phyloP scores from a whole-genome alignment of 2,888 invertebrate genomes.

The Alviniconcha strummeri region DNA sequence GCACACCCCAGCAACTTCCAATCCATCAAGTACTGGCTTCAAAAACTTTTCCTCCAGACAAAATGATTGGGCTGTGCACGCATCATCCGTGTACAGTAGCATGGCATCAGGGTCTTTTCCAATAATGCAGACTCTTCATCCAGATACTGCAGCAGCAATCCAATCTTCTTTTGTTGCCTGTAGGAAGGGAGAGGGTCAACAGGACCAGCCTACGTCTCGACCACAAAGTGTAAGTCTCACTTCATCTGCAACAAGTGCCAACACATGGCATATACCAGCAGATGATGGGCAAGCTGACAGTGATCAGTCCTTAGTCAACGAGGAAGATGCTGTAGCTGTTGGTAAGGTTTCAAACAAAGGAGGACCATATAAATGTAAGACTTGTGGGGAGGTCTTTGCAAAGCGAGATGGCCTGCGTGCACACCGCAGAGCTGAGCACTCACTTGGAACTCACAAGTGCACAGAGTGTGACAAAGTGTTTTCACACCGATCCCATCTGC shows the following conservation, averaged over 20 bases:
- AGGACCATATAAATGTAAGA: conserved; percentile 31
- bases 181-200: conserved; percentile 28
- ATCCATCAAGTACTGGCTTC: conserved; percentile 16
- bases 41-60: conserved; percentile 31
- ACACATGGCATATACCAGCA: conserved; percentile 29
- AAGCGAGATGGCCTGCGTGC: conserved; percentile 31
- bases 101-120: conserved; percentile 32
- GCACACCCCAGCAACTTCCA: conserved; percentile 16
- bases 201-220: conserved; percentile 21
- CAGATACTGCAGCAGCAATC: conserved; percentile 33
- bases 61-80: conserved; percentile 34
- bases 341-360: conserved; percentile 10
- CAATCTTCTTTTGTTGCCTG: conserved; percentile 31
- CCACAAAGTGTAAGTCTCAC: conserved; percentile 22
- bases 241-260: conserved; percentile 22
- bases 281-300: conserved; percentile 21
- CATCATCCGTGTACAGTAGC: conserved; percentile 30
- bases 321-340: not conserved
- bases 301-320: conserved; percentile 6
- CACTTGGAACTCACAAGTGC: conserved; percentile 29
- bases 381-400: conserved; percentile 31
- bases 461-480: conserved; percentile 32
- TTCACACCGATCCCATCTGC: conserved; percentile 31
- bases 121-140: conserved; percentile 32
- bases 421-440: conserved; percentile 29